phyloP scores from a whole-genome alignment of 2,113 vertebrate species.

The Scytalopus superciliaris region DNA sequence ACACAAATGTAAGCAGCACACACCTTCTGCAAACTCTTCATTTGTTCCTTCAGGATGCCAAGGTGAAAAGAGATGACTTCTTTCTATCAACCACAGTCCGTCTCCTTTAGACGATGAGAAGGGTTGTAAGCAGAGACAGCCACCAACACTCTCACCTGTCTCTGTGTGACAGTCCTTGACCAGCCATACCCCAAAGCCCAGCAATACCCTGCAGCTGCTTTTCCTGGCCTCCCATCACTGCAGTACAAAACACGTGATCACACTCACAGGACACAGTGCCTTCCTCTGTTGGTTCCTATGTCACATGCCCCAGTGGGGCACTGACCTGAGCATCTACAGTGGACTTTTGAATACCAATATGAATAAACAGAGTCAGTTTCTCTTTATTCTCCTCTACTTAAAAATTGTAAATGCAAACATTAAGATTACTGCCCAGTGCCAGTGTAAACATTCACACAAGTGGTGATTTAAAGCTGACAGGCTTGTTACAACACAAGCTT shows the following conservation, averaged over 20 bases:
- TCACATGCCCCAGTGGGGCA: fast-evolving
- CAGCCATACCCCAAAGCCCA: background rate
- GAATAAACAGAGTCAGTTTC: slow-evolving; percentile 10
- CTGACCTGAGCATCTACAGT: background rate
- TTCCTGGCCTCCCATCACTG: background rate
- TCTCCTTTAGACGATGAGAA: fast-evolving
- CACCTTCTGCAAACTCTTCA: fast-evolving
- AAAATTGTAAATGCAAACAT: background rate
- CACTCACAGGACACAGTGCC: background rate
- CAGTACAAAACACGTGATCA: background rate
- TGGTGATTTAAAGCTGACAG: background rate
- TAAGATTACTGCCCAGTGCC: background rate
- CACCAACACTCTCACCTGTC: background rate
- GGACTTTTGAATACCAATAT: background rate
- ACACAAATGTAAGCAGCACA: background rate
- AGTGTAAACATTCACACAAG: background rate
- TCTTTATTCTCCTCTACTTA: background rate
- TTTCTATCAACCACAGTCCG: fast-evolving
- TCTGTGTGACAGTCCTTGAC: background rate
- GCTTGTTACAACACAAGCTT: fast-evolving
- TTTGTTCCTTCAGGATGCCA: background rate
- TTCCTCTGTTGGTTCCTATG: background rate
- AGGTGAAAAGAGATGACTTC: background rate
- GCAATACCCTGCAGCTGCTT: background rate
- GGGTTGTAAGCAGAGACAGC: background rate